A percentile compares a stretch with the other conserved stretches of the same genome.
phyloP scores from a whole-genome alignment of 2,113 vertebrate species.

The Brienomyrus longianalis region DNA sequence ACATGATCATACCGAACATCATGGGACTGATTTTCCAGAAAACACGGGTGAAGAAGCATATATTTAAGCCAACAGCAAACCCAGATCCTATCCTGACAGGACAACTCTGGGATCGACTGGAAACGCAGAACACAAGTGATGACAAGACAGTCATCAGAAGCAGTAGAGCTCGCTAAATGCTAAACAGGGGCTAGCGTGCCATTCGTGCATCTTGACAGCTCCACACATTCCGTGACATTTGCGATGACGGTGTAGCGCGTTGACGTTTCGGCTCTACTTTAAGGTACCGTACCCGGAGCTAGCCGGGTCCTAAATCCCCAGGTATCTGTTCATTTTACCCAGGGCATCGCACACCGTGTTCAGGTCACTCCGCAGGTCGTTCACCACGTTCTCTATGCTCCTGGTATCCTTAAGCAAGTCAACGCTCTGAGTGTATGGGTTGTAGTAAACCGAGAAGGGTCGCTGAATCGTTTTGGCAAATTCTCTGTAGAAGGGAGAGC shows the following conservation, averaged over 20 bases:
- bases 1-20: neutral
- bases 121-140: neutral
- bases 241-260: neutral
- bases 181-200: neutral
- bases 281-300: neutral
- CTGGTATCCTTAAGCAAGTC: constrained; percentile 92
- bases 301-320: constrained; percentile 74
- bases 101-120: neutral
- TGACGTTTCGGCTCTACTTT: neutral
- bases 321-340: constrained; percentile 93
- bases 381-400: constrained; percentile 89
- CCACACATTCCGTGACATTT: neutral
- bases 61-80: neutral
- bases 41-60: neutral
- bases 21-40: neutral
- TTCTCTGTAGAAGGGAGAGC: constrained; percentile 67
- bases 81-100: neutral
- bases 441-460: constrained; percentile 96
- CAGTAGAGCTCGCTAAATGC: neutral
- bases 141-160: neutral
- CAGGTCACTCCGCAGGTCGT: constrained; percentile 88
- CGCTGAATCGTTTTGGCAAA: constrained; percentile 91
- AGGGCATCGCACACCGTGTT: constrained; percentile 92
- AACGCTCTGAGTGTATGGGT: constrained; percentile 91
- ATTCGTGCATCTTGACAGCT: neutral